Evolutionary conservation across 2,797 vertebrate genomes (phyloP), one percentile per base, ranked within the genome.

Genomic region (Argya squamiceps): DNA sequence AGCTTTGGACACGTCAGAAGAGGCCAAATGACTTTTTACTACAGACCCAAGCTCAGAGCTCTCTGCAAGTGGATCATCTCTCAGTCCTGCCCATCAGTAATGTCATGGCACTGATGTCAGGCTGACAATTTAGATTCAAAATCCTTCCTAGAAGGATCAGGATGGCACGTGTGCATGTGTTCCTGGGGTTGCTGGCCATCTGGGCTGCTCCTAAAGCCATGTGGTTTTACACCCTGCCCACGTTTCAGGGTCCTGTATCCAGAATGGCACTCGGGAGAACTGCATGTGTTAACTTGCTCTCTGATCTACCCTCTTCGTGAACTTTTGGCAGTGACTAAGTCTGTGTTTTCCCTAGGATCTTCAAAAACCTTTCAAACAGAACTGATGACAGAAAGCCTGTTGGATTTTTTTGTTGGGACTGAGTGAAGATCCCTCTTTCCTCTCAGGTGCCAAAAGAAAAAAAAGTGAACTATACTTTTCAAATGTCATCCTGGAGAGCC

Each of bases 101-200:
- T 78, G 59, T 69, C 69, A 73, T 3, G 21, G 50, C 2, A 4
- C 65, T 95, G 94, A 95, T 89, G 85, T 90, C 94, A 95, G 74
- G 39, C 60, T 75, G 67, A 76, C 88, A 88, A 81, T 92, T 90
- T 81, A 92, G 85, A 92, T 62, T 84, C 69, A 68, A 88, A 94
- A 82, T 88, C 74, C 76, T 94, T 93, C 94, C 95, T 94, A 94
- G 95, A 94, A 96, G 88, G 88, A 93, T 90, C 73, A 84, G 90
- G 62, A 22, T 20, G 86, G 70, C 85, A 93, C 2, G 11, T 77
- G 95, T 92, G n/a, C 85, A 47, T 75, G 69, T 69, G 69, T 76
- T 94, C 80, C 93, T 92, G 92, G 69, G 88, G 83, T 75, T 94
- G 80, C 36, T 90, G 92, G 46, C 94, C 89, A 88, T 95, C 93